Base-by-base conservation (phyloP, 2,797 vertebrate species). In the Taeniopygia guttata region DNA sequence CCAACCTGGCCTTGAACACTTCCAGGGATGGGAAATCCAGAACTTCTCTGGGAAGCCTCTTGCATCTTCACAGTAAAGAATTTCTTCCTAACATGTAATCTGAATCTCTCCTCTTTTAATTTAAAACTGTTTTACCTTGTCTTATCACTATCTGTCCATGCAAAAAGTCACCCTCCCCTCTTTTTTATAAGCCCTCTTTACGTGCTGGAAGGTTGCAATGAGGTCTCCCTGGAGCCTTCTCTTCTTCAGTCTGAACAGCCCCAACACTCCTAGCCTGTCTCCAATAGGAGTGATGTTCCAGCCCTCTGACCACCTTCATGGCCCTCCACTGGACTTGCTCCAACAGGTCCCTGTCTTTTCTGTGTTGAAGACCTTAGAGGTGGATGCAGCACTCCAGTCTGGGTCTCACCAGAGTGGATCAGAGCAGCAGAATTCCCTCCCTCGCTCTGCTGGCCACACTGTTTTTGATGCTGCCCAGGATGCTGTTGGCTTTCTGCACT, bases 371-470 rank as follows among this genome's bases (percentile, higher is more conserved):
- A 68, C 6, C 13, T 6, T 26, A 60, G 16, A 60, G 26, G 13
- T 9, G 26, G 32, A 60, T n/a, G 26, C 16, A 75, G 48, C 27
- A 48, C 7, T 55, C 9, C 18, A 55, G 10, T 32, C 27, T 32
- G 3, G 18, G 5, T 68, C 21, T 68, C 54, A 76, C 12, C 62
- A 60, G 26, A 32, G 26, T 10, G 8, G 48, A 75, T 22, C 2
- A 42, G 40, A 67, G 10, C 13, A 43, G 40, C 40, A 60, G 48
- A n/a, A 81, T 56, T 60, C 51, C 42, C 19, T 49, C 13, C 42
- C 32, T 75, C 0, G 0, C 21, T 26, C 56, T 63, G 32, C 42
- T 62, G 42, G 32, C 20, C 78, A 43, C 48, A 14, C 9, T 62
- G 16, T 11, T 76, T 82, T 38, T 49, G 13, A 55, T 29, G 22